Conservation (phyloP, 2,113 vertebrate genomes). For the Phyllopteryx taeniolatus region DNA sequence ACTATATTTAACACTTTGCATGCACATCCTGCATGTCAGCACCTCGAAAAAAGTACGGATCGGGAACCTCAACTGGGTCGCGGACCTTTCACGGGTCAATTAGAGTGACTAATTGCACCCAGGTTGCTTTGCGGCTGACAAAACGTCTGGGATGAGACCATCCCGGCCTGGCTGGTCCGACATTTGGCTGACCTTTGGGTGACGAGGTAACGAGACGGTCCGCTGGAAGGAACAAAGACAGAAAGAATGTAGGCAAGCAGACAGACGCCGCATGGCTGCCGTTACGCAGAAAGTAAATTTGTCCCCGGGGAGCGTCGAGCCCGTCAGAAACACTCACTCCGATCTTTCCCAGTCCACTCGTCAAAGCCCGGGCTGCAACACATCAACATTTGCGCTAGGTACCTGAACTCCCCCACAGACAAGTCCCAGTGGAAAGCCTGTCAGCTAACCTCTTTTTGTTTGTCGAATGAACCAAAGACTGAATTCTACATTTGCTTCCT, state of each 20-base stretch:
- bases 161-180: constrained; percentile 31
- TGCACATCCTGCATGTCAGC: constrained; percentile 36
- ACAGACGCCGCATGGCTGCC: constrained; percentile 28
- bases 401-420: background rate
- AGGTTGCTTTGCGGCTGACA: constrained; percentile 19
- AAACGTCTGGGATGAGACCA: constrained; percentile 14
- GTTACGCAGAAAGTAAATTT: constrained; percentile 34
- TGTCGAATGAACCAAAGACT: background rate
- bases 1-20: constrained; percentile 45
- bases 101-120: constrained; percentile 40
- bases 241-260: constrained; percentile 18
- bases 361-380: constrained; percentile 10
- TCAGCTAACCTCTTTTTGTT: constrained; percentile 5
- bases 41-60: constrained; percentile 28
- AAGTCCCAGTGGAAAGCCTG: background rate
- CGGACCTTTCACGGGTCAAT: constrained; percentile 34
- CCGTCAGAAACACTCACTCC: constrained; percentile 31
- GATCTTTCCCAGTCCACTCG: constrained; percentile 19
- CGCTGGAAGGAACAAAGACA: background rate
- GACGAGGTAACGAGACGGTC: constrained; percentile 7
- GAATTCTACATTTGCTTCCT: background rate
- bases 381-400: constrained; percentile 9
- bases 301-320: constrained; percentile 24
- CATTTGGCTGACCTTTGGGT: constrained; percentile 37
- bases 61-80: constrained; percentile 32